Conservation (phyloP, 2,797 vertebrate genomes). For the Notamacropus eugenii region DNA sequence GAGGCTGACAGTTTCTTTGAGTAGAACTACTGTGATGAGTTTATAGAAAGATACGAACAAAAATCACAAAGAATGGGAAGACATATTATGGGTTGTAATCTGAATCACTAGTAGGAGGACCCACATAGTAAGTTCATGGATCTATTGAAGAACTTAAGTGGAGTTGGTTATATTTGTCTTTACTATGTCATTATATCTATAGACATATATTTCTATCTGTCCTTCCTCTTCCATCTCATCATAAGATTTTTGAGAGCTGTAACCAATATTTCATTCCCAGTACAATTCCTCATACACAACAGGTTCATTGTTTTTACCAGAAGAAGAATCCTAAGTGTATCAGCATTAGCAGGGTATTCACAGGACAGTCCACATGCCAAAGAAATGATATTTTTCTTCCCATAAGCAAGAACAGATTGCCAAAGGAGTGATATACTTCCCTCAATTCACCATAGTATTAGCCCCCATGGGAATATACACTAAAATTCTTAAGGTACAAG, state of each 20-base stretch:
- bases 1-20: neutral
- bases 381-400: neutral
- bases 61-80: neutral
- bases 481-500: constrained; percentile 66
- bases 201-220: neutral
- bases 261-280: constrained; percentile 29
- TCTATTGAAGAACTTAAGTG: neutral
- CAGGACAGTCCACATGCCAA: neutral
- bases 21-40: neutral
- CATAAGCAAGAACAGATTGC: neutral
- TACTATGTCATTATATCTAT: neutral
- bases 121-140: neutral
- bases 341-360: neutral
- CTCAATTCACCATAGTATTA: neutral
- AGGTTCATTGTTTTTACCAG: constrained; percentile 3
- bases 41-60: neutral
- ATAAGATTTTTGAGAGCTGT: constrained; percentile 19
- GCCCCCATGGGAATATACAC: constrained; percentile 37
- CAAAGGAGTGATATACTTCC: constrained; percentile 49
- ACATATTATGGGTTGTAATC: neutral
- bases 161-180: constrained; percentile 6
- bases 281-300: constrained; percentile 26
- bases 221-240: neutral
- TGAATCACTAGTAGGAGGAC: neutral
- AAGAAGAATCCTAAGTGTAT: neutral